Evolutionary conservation across 64 coral and sea anemone species (phyloP), one percentile per base, ranked within the genome.

Genomic region (Porites lutea): DNA sequence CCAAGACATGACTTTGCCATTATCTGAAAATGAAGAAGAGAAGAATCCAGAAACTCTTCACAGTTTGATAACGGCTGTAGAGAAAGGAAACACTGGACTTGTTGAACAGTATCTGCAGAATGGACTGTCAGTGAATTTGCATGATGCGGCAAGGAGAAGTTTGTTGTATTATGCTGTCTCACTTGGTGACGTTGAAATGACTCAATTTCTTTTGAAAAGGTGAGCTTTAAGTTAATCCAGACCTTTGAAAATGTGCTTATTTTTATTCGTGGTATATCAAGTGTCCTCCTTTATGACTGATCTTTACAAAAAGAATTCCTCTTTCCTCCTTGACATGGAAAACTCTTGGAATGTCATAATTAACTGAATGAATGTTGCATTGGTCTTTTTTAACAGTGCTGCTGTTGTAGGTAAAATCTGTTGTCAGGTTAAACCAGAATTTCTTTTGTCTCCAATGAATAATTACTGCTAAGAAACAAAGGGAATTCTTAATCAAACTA

Each of bases 121-220:
- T 67, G 97, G 97, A 2, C 19, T 99, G 53, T 95, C 92, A 20
- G 88, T 96, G 6, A 90, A 99, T 96, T 82, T 83, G 12, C 92
- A 92, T 61, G 97, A 99, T 62, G 55, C 83, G 10, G 83, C 78
- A 2, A 87, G 93, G 37, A 82, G 92, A 78, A 99, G 91, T 47
- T 75, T 99, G 50, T 65, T 99, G 0, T 99, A 90, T 82, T 92
- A 99, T 88, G 91, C 97, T 68, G 88, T 99, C 12, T 90, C 89
- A 57, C 83, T 88, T 52, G 94, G 97, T 15, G 88, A 96, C 8
- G 79, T 79, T 23, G 97, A 93, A 82, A 92, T 93, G 8, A 88
- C 92, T 44, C 91, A 94, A 22, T 51, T 99, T 62, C 89, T 99
- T 22, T 81, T 99, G 43, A 90, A 87, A 69, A 92, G 97, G 97